A percentile compares a stretch with the other conserved stretches of the same genome.
These are phyloP conservation scores for Trichonephila clavata DNA, from an alignment of 1,140 invertebrate species.

Conservation along the genomic window DNA sequence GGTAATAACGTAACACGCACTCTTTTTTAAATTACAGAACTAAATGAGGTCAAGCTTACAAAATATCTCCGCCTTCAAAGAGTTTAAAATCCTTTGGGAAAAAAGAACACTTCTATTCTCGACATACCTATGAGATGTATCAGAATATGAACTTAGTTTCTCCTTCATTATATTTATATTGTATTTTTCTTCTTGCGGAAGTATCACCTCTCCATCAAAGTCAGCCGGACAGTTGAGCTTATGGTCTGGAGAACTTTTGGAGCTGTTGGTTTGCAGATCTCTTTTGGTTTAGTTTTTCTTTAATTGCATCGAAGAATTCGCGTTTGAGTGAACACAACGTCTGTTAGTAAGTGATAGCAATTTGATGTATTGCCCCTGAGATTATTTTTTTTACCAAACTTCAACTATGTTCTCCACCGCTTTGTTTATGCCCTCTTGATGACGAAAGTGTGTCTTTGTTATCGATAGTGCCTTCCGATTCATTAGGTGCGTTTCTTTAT, in stretches of 20 bases:
- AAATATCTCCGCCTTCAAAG: too few relatives aligned
- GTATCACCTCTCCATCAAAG: conserved; percentile 16
- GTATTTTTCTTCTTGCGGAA: background rate
- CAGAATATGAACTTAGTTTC: background rate
- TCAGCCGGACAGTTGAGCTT: conserved; percentile 1
- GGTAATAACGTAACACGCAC: too few relatives aligned
- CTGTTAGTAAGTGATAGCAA: conserved; percentile 71
- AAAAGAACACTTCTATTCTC: background rate
- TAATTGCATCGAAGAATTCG: conserved; percentile 72
- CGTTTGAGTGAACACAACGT: conserved; percentile 66
- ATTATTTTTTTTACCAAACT: conserved; percentile 29
- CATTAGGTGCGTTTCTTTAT: conserved; percentile 74
- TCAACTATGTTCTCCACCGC: conserved; percentile 9
- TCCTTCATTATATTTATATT: background rate
- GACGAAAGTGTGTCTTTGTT: conserved; percentile 66
- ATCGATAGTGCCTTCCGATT: conserved; percentile 75
- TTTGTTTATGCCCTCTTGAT: conserved; percentile 73
- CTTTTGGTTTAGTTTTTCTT: conserved; percentile 19
- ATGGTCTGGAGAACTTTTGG: conserved; percentile 19
- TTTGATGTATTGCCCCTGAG: conserved; percentile 71
- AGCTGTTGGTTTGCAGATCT: background rate
- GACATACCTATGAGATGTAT: background rate
- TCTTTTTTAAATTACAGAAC: too few relatives aligned
- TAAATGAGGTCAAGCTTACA: too few relatives aligned
- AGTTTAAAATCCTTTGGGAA: too few relatives aligned